phyloP scores from a whole-genome alignment of 2,888 invertebrate species.

The Chrysomela aeneicollis region DNA sequence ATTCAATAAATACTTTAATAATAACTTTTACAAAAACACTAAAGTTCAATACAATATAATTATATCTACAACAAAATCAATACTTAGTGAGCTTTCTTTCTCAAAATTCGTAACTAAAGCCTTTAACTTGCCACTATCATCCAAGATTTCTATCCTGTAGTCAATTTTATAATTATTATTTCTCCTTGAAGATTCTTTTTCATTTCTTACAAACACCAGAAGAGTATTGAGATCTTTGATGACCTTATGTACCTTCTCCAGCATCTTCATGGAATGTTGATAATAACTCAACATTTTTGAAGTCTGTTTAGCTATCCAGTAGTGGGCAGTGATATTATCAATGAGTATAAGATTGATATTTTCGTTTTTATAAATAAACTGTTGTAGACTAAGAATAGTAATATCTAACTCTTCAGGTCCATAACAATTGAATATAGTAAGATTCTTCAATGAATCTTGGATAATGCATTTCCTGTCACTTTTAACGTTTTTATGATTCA shows the following conservation, averaged over 20 bases:
- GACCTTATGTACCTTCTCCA: slow-evolving; percentile 41
- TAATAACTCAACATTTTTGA: slow-evolving; percentile 44
- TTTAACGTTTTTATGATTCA: slow-evolving; percentile 38
- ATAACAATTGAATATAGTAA: slow-evolving; percentile 49
- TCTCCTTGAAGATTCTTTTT: slow-evolving; percentile 33
- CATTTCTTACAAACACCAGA: slow-evolving; percentile 45
- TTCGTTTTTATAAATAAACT: slow-evolving; percentile 42
- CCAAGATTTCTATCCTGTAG: slow-evolving; percentile 41
- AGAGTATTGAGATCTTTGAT: slow-evolving; percentile 47
- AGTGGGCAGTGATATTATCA: slow-evolving; percentile 50
- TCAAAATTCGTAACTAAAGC: slow-evolving; percentile 39
- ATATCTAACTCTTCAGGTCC: slow-evolving; percentile 46
- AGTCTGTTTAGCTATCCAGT: slow-evolving; percentile 45
- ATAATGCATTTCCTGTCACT: slow-evolving; percentile 39
- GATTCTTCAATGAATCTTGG: slow-evolving; percentile 45
- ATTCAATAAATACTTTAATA: no score
- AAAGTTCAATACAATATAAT: slow-evolving; percentile 26
- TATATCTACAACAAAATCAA: slow-evolving; percentile 36
- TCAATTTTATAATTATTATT: slow-evolving; percentile 37
- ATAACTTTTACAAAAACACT: not conserved
- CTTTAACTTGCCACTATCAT: slow-evolving; percentile 22
- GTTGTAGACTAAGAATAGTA: slow-evolving; percentile 48
- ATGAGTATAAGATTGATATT: slow-evolving; percentile 46
- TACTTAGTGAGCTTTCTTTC: slow-evolving; percentile 30
- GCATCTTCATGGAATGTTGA: slow-evolving; percentile 41